A percentile compares a stretch with the other conserved stretches of the same genome.
Conservation (phyloP, 2,113 vertebrate genomes). For the Crotalus horridus region DNA sequence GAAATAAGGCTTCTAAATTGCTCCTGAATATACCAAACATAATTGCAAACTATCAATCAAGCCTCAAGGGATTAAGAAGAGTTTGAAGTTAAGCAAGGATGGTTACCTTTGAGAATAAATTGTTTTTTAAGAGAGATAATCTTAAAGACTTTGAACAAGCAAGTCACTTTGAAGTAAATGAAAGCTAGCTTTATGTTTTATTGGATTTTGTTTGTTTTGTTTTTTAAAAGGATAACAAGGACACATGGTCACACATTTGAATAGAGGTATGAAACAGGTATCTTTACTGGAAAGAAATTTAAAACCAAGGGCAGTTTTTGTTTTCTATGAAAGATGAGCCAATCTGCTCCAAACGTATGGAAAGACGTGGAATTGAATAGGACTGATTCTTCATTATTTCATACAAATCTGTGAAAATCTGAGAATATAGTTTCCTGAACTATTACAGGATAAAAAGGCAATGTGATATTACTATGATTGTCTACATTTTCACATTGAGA, state of each 20-base stretch:
- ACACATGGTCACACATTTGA: slow-evolving; percentile 49
- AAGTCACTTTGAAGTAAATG: slow-evolving; percentile 56
- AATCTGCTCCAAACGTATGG: not conserved
- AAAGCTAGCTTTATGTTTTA: slow-evolving; percentile 56
- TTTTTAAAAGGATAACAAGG: slow-evolving; percentile 47
- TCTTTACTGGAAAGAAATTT: slow-evolving; percentile 44
- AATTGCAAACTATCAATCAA: slow-evolving; percentile 41
- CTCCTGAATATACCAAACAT: slow-evolving; percentile 21
- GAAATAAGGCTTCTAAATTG: slow-evolving; percentile 33
- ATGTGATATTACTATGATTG: not conserved
- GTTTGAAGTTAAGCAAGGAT: slow-evolving; percentile 54
- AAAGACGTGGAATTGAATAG: not conserved
- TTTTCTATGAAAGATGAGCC: slow-evolving; percentile 10
- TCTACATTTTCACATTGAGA: not conserved
- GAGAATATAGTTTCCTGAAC: not conserved
- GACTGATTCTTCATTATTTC: slow-evolving; percentile 13
- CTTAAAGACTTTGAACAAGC: slow-evolving; percentile 56
- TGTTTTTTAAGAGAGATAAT: slow-evolving; percentile 56
- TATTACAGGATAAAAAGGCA: not conserved
- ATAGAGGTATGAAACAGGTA: slow-evolving; percentile 47
- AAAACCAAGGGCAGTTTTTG: slow-evolving; percentile 43
- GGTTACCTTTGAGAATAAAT: slow-evolving; percentile 59
- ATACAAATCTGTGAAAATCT: not conserved
- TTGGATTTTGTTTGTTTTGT: slow-evolving; percentile 56
- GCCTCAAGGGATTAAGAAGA: slow-evolving; percentile 37